A percentile compares a stretch with the other conserved stretches of the same genome.
Evolutionary conservation across 2,888 invertebrate species (phyloP).

Genomic region (Palloptera scutellata): DNA sequence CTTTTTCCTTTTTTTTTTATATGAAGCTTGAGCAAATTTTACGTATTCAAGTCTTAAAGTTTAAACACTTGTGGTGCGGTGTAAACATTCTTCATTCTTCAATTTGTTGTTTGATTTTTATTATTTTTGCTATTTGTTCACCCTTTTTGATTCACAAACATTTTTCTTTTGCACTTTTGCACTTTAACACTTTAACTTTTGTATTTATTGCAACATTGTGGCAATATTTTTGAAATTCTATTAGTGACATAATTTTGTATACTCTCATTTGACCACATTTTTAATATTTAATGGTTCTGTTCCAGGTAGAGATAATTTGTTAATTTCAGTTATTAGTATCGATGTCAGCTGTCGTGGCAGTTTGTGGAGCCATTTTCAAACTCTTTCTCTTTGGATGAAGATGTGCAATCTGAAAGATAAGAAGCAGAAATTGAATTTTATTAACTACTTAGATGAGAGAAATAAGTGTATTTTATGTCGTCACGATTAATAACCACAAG

Average conservation of each 20-base stretch:
- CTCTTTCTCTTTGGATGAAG: too few species aligned
- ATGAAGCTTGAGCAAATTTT: neutral
- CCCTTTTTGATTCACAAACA: neutral
- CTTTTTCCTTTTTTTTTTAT: neutral
- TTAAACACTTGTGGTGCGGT: neutral
- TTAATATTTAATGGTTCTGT: neutral
- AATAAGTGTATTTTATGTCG: too few species aligned
- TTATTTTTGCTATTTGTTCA: conserved; percentile 21
- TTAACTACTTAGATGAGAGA: too few species aligned
- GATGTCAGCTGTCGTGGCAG: neutral
- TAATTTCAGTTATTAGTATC: neutral
- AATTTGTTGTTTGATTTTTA: conserved; percentile 13
- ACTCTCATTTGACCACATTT: conserved; percentile 32
- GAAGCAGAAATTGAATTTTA: too few species aligned
- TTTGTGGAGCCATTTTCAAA: too few species aligned
- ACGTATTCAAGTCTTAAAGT: too few species aligned
- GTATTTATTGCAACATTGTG: conserved; percentile 46
- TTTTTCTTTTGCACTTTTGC: conserved; percentile 21
- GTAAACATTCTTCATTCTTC: conserved; percentile 10
- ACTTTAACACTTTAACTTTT: conserved; percentile 47
- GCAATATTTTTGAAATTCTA: conserved; percentile 44
- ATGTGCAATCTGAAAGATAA: too few species aligned
- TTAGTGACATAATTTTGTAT: conserved; percentile 40
- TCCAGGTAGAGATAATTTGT: neutral
- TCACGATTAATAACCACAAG: too few species aligned